phyloP scores from a whole-genome alignment of 2,888 invertebrate genomes.

The Ommatoiulus sabulosus region DNA sequence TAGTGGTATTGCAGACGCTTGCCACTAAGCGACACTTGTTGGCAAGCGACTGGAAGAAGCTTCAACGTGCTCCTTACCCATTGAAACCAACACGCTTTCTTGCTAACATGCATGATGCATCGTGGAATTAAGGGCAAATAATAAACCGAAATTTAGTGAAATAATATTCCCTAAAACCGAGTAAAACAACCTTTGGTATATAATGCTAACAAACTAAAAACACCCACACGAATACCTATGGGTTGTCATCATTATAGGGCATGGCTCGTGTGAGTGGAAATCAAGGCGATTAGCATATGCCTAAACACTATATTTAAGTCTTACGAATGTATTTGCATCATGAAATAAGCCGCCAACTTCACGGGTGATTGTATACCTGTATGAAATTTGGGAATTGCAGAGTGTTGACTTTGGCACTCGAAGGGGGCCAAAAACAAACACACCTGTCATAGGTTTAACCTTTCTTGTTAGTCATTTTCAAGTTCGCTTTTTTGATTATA shows the following conservation, averaged over 20 bases:
- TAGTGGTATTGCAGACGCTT: too few relatives aligned
- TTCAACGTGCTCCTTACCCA: too few relatives aligned
- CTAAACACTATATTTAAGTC: slow-evolving; percentile 15
- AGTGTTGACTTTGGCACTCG: slow-evolving; percentile 53
- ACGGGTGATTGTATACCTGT: slow-evolving; percentile 10
- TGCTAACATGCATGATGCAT: too few relatives aligned
- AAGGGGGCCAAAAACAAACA: slow-evolving; percentile 53
- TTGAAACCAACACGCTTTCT: too few relatives aligned
- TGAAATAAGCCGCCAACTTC: slow-evolving; percentile 16
- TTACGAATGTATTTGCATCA: neutral
- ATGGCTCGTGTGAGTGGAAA: neutral
- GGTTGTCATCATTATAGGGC: slow-evolving; percentile 15
- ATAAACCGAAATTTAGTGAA: neutral
- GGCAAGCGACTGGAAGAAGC: too few relatives aligned
- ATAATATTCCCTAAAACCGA: neutral
- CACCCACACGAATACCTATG: slow-evolving; percentile 39
- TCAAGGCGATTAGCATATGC: slow-evolving; percentile 8
- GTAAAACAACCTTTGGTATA: neutral
- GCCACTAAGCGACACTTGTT: too few relatives aligned
- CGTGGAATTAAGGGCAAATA: too few relatives aligned
- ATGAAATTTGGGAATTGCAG: slow-evolving; percentile 23
- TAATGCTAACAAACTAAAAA: neutral
- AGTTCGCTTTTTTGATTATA: slow-evolving; percentile 53
- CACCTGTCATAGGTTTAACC: slow-evolving; percentile 53
- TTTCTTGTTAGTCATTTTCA: slow-evolving; percentile 55